Conservation (phyloP, 2,797 vertebrate genomes). For the Ptychadena robeensis region DNA sequence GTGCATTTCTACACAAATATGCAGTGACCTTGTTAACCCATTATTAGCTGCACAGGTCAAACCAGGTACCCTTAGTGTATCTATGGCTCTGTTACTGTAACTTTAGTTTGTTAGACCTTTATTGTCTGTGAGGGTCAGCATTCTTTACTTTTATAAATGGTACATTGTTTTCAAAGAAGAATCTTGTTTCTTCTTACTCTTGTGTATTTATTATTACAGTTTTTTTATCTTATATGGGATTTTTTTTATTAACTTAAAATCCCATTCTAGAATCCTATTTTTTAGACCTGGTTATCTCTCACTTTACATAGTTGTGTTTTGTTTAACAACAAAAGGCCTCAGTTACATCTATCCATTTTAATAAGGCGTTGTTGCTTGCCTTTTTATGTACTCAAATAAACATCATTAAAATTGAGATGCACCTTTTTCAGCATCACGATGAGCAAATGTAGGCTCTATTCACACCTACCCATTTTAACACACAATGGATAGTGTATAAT, state of each 20-base stretch:
- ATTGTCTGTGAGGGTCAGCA: not conserved
- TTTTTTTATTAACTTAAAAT: not conserved
- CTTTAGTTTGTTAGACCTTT: not conserved
- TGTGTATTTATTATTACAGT: not conserved
- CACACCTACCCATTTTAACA: too few species aligned
- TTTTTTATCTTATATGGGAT: not conserved
- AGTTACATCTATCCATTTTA: too few species aligned
- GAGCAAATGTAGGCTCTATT: too few species aligned
- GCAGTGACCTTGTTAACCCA: constrained; percentile 52
- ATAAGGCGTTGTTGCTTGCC: too few species aligned
- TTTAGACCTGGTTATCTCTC: too few species aligned
- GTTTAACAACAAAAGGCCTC: too few species aligned
- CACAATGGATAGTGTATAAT: too few species aligned
- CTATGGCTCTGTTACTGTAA: not conserved
- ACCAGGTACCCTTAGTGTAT: not conserved
- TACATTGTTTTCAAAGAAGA: not conserved
- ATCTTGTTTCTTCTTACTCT: not conserved
- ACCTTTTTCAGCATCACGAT: too few species aligned
- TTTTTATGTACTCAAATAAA: too few species aligned
- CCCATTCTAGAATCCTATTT: too few species aligned
- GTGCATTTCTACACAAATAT: constrained; percentile 29
- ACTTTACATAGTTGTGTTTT: too few species aligned
- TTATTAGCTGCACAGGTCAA: constrained; percentile 32
- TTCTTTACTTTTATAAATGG: not conserved
- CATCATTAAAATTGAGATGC: too few species aligned